Evolutionary conservation across 2,888 invertebrate species (phyloP).

Genomic region (Dynastes hyllus): DNA sequence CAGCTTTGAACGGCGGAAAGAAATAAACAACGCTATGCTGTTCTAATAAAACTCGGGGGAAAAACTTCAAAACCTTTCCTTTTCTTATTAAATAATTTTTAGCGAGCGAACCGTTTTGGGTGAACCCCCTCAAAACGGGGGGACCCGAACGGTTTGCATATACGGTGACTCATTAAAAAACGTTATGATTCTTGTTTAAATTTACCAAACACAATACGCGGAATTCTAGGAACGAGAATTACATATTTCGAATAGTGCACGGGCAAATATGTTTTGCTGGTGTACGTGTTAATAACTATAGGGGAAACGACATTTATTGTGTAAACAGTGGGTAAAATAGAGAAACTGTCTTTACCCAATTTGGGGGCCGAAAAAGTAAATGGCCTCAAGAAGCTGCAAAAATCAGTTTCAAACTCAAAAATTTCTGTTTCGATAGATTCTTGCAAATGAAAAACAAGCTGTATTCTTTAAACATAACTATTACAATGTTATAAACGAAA

Average conservation of each 20-base stretch:
- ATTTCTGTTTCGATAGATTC: too few species aligned
- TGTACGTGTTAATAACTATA: neutral
- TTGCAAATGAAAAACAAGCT: too few species aligned
- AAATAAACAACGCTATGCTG: neutral
- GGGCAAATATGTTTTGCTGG: conserved; percentile 11
- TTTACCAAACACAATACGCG: conserved; percentile 42
- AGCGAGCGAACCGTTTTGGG: neutral
- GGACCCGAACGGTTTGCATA: neutral
- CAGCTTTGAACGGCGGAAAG: too few species aligned
- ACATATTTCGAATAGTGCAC: conserved; percentile 18
- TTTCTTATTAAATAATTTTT: conserved; percentile 10
- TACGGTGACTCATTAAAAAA: conserved; percentile 37
- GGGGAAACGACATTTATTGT: neutral
- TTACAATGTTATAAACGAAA: too few species aligned
- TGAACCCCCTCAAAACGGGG: neutral
- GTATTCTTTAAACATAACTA: too few species aligned
- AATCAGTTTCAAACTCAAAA: too few species aligned
- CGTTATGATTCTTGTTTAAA: conserved; percentile 31
- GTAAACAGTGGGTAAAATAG: neutral
- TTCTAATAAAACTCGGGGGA: too few species aligned
- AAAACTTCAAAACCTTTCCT: too few species aligned
- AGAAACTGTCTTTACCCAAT: too few species aligned
- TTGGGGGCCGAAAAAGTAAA: too few species aligned
- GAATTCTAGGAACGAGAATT: conserved; percentile 44
- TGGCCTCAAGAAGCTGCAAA: too few species aligned